These are phyloP conservation scores for Drosophila rubida DNA, from an alignment of 2,888 invertebrate genomes.

Conservation along the genomic window DNA sequence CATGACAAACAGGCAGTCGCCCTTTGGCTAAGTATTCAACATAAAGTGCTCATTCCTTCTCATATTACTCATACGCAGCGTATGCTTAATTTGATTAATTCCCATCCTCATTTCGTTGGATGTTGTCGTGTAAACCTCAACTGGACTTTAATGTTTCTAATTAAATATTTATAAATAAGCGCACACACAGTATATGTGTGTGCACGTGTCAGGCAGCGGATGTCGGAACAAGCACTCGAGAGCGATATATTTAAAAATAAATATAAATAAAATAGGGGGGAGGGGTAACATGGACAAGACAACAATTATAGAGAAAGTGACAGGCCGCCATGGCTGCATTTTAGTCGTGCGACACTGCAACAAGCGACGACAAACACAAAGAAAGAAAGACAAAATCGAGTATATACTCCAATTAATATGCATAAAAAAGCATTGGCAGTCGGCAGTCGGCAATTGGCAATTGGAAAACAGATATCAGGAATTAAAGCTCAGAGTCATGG, in stretches of 20 bases:
- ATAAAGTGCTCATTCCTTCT: conserved; percentile 6
- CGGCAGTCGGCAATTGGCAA: conserved; percentile 17
- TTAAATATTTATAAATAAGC: conserved; percentile 53
- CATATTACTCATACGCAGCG: conserved; percentile 35
- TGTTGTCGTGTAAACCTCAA: conserved; percentile 2
- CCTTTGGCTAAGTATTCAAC: conserved; percentile 36
- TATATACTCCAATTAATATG: conserved; percentile 59
- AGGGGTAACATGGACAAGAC: conserved; percentile 57
- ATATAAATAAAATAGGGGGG: conserved; percentile 56
- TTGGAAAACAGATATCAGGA: conserved; percentile 32
- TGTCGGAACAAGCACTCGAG: conserved; percentile 47
- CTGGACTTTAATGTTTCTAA: conserved; percentile 40
- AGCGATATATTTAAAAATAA: conserved; percentile 28
- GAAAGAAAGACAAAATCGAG: conserved; percentile 17
- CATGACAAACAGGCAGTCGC: conserved; percentile 6
- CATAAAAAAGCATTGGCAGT: conserved; percentile 21
- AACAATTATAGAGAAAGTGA: conserved; percentile 77
- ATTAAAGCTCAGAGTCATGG: conserved; percentile 21
- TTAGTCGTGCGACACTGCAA: conserved; percentile 31
- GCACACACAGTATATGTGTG: conserved; percentile 3
- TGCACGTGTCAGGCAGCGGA: conserved; percentile 43
- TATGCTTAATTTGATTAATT: conserved; percentile 17
- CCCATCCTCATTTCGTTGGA: not conserved
- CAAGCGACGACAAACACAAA: conserved; percentile 7
- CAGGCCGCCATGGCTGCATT: conserved; percentile 31